A percentile compares a stretch with the other conserved stretches of the same genome.
phyloP scores from a whole-genome alignment of 2,888 invertebrate genomes.

The Limnephilus lunatus region DNA sequence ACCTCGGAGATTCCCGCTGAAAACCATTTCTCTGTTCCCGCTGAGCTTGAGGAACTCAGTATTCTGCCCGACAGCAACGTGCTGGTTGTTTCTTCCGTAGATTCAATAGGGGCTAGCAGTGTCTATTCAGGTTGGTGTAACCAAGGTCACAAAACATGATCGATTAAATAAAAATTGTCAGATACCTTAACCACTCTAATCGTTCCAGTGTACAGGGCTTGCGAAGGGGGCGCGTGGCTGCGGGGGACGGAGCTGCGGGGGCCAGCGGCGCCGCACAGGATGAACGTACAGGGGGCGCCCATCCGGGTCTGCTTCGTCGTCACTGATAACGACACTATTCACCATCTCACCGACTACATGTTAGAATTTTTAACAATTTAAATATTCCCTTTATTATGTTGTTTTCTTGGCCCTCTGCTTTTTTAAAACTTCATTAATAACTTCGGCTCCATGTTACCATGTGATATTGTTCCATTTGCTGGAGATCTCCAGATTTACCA shows the following conservation, averaged over 20 bases:
- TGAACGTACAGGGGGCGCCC: constrained; percentile 73
- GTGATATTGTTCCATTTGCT: too few relatives aligned
- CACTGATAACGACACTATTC: constrained; percentile 78
- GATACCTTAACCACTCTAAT: neutral
- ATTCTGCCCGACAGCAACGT: neutral
- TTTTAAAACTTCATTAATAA: too few relatives aligned
- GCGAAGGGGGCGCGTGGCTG: constrained; percentile 28
- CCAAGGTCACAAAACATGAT: neutral
- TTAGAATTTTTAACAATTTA: constrained; percentile 68
- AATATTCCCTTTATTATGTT: too few relatives aligned
- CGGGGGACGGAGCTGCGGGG: constrained; percentile 67
- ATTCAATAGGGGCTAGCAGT: neutral
- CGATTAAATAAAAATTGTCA: neutral
- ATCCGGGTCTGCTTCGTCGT: constrained; percentile 79
- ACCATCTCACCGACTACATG: constrained; percentile 80
- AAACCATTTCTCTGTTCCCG: too few relatives aligned
- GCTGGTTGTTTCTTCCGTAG: neutral
- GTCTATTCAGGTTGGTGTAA: constrained; percentile 12
- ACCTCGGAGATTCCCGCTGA: neutral
- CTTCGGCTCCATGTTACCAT: too few relatives aligned
- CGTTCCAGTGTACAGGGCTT: constrained; percentile 31
- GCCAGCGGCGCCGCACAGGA: constrained; percentile 72
- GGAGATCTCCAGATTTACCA: too few relatives aligned
- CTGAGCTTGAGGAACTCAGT: constrained; percentile 28
- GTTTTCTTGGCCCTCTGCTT: too few relatives aligned